Percentiles rank a stretch among this genome's conserved stretches.
Conservation (phyloP, 1,140 invertebrate genomes). For the Chionoecetes opilio region DNA sequence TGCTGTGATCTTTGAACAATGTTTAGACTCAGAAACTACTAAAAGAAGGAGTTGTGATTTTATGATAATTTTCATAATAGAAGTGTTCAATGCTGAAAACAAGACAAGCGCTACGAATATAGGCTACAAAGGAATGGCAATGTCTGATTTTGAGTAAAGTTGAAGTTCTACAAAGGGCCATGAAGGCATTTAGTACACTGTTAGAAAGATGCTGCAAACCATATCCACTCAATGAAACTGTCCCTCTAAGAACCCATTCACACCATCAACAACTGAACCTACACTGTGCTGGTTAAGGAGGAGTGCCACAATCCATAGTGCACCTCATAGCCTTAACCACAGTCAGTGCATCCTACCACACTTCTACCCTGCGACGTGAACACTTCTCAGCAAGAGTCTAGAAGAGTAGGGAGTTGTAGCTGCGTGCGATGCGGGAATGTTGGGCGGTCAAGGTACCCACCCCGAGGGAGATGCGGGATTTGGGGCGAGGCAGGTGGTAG, state of each 20-base stretch:
- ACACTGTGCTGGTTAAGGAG: background rate
- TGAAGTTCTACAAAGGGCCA: background rate
- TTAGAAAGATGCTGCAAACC: background rate
- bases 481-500: slow-evolving; percentile 61
- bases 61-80: background rate
- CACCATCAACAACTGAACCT: background rate
- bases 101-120: background rate
- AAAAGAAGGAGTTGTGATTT: background rate
- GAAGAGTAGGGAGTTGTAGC: slow-evolving; percentile 72
- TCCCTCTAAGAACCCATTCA: slow-evolving; percentile 14
- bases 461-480: slow-evolving; percentile 68
- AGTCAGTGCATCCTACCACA: too few species aligned
- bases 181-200: background rate
- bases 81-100: background rate
- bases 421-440: slow-evolving; percentile 69
- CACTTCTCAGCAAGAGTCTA: slow-evolving; percentile 16
- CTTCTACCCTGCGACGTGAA: background rate
- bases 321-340: background rate
- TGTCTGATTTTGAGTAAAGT: background rate
- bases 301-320: background rate
- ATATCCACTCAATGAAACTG: background rate
- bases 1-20: too few species aligned
- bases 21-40: background rate
- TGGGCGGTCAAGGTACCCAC: slow-evolving; percentile 70
- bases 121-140: background rate